Evolutionary conservation across 2,888 invertebrate species (phyloP).

Genomic region (Aphidoletes aphidimyza): DNA sequence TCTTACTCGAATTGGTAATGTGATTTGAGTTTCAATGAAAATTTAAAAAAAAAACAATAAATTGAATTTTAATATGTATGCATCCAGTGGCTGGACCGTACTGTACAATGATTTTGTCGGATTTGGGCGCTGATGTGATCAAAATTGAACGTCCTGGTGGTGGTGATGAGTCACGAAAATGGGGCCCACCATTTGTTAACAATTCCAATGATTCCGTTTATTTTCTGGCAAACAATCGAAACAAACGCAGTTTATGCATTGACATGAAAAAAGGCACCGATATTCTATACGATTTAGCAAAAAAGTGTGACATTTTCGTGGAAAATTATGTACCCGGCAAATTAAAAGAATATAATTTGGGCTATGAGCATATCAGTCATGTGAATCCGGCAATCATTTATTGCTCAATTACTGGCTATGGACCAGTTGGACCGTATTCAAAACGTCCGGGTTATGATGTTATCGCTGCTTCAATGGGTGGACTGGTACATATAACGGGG

Average conservation of each 20-base stretch:
- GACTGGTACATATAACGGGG: constrained; percentile 90
- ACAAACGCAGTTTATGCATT: constrained; percentile 91
- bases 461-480: constrained; percentile 92
- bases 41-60: not conserved
- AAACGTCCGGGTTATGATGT: constrained; percentile 95
- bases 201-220: constrained; percentile 79
- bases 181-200: constrained; percentile 90
- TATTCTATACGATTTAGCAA: constrained; percentile 77
- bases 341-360: constrained; percentile 78
- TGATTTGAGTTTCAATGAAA: not conserved
- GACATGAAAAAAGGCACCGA: constrained; percentile 81
- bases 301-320: constrained; percentile 85
- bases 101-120: constrained; percentile 92
- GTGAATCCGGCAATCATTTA: constrained; percentile 86
- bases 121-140: constrained; percentile 91
- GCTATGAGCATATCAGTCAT: constrained; percentile 78
- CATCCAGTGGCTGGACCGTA: constrained; percentile 87
- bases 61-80: not conserved
- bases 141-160: constrained; percentile 87
- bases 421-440: constrained; percentile 85
- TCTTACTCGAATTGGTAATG: constrained; percentile 75
- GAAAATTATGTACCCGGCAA: constrained; percentile 97
- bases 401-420: constrained; percentile 94
- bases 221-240: constrained; percentile 89
- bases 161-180: constrained; percentile 90